Evolutionary conservation across 2,113 vertebrate genomes (phyloP).

Genomic region (Datnioides undecimradiatus): DNA sequence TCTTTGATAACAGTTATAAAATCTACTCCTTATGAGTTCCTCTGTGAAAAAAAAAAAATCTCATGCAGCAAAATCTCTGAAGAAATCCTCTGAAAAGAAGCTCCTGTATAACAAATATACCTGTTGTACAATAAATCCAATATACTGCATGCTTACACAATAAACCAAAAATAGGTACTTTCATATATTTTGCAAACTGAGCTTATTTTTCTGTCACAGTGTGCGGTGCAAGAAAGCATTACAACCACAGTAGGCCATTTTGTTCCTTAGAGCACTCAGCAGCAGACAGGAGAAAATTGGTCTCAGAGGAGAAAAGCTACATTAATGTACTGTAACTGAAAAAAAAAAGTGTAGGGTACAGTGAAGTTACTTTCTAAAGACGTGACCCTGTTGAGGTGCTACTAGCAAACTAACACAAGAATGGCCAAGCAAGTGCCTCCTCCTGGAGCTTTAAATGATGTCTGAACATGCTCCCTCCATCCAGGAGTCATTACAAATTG

Average conservation of each 20-base stretch:
- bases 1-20: slow-evolving; percentile 67
- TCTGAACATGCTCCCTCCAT: slow-evolving; percentile 41
- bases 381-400: slow-evolving; percentile 14
- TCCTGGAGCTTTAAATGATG: slow-evolving; percentile 24
- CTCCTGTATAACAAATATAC: slow-evolving; percentile 26
- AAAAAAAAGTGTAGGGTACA: slow-evolving; percentile 22
- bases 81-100: slow-evolving; percentile 1
- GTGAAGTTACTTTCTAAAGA: slow-evolving; percentile 44
- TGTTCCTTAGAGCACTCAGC: slow-evolving; percentile 26
- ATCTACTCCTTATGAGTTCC: slow-evolving; percentile 36
- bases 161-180: slow-evolving; percentile 44
- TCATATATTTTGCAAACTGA: slow-evolving; percentile 46
- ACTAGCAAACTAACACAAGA: slow-evolving; percentile 28
- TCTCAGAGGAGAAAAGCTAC: slow-evolving; percentile 52
- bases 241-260: slow-evolving; percentile 6
- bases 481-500: slow-evolving; percentile 56
- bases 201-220: slow-evolving; percentile 35
- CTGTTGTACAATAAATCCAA: slow-evolving; percentile 52
- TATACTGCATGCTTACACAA: slow-evolving; percentile 39
- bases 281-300: slow-evolving; percentile 56
- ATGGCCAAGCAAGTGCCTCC: slow-evolving; percentile 29
- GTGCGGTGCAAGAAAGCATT: slow-evolving; percentile 18
- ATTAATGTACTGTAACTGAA: slow-evolving; percentile 49
- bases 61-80: slow-evolving; percentile 27
- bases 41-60: slow-evolving; percentile 38